phyloP scores from a whole-genome alignment of 2,113 vertebrate species.

The Naja naja region DNA sequence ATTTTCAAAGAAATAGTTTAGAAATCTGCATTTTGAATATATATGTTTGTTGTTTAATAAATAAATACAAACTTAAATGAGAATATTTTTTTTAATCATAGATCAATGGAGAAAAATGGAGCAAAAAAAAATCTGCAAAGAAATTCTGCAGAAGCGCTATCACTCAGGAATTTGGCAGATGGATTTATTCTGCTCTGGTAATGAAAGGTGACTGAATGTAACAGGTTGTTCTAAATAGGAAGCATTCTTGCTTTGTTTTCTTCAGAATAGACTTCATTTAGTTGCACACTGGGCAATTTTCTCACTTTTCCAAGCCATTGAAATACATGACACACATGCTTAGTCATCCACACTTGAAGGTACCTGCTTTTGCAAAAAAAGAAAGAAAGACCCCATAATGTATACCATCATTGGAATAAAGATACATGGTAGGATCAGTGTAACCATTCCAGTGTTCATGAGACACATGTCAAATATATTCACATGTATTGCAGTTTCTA shows the following conservation, averaged over 20 bases:
- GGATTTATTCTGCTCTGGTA: too few species aligned
- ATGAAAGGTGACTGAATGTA: not conserved
- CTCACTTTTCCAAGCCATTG: not conserved
- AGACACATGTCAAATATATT: not conserved
- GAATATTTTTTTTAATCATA: not conserved
- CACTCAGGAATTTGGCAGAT: not conserved
- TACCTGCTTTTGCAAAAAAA: not conserved
- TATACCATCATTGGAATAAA: not conserved
- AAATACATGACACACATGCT: not conserved
- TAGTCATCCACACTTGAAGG: not conserved
- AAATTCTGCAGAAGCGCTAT: not conserved
- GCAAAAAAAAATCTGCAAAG: not conserved
- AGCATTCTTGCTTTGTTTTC: not conserved
- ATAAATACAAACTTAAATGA: not conserved
- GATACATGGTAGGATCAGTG: not conserved
- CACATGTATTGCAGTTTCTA: not conserved
- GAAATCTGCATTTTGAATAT: not conserved
- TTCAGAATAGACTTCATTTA: not conserved
- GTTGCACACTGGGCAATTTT: not conserved
- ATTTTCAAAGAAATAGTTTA: not conserved
- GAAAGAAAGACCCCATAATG: not conserved
- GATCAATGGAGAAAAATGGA: not conserved
- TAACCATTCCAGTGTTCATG: too few species aligned
- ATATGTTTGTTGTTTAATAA: not conserved
- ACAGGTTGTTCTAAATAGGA: not conserved